Conservation (phyloP, 2,113 vertebrate genomes). For the Syrrhaptes paradoxus region DNA sequence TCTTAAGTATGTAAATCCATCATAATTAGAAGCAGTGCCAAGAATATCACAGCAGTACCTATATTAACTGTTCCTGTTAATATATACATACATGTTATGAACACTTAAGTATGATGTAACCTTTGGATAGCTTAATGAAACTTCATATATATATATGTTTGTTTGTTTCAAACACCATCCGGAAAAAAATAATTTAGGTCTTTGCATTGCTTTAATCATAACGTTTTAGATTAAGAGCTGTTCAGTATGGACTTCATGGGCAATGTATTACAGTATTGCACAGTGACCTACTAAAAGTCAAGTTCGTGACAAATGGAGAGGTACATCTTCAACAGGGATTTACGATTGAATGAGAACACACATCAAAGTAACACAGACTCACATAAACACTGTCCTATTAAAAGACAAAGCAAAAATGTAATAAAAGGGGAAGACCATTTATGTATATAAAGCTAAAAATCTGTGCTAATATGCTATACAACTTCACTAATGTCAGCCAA, state of each 20-base stretch:
- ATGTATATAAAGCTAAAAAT: neutral
- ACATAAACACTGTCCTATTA: neutral
- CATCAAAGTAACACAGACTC: slow-evolving; percentile 8
- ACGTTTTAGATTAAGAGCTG: neutral
- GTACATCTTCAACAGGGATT: neutral
- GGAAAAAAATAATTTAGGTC: neutral
- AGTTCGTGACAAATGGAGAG: neutral
- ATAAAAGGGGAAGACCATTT: slow-evolving; percentile 22
- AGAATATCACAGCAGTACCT: neutral
- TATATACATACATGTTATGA: neutral
- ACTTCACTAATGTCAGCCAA: slow-evolving; percentile 4
- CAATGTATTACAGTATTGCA: neutral
- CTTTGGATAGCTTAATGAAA: neutral
- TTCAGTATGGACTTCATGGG: neutral
- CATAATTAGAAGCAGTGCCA: slow-evolving; percentile 23
- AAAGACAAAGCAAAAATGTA: slow-evolving; percentile 20
- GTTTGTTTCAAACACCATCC: neutral
- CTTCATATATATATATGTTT: neutral
- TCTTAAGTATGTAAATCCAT: slow-evolving; percentile 25
- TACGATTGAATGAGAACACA: neutral
- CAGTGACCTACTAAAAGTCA: slow-evolving; percentile 51
- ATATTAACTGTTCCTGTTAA: neutral
- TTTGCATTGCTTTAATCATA: neutral
- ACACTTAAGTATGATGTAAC: neutral
- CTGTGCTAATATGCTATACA: neutral